Conservation (phyloP, 1,140 invertebrate genomes). For the Temnothorax curvispinosus region DNA sequence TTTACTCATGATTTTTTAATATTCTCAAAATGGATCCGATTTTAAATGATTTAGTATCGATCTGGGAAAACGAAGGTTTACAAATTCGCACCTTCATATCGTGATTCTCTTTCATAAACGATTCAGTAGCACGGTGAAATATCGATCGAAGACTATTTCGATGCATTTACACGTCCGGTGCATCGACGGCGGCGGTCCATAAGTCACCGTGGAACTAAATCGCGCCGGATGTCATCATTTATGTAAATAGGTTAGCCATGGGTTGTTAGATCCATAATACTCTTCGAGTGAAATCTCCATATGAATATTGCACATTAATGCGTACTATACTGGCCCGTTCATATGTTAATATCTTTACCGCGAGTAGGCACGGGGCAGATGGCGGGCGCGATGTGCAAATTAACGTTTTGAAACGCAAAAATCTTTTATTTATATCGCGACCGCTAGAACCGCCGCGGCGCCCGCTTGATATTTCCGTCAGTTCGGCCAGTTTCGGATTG, state of each 20-base stretch:
- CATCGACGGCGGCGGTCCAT: slow-evolving; percentile 46
- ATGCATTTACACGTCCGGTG: slow-evolving; percentile 63
- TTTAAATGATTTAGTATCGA: background rate
- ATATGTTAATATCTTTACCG: slow-evolving; percentile 75
- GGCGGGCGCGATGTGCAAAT: slow-evolving; percentile 59
- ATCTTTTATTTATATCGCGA: slow-evolving; percentile 51
- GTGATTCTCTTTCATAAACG: slow-evolving; percentile 24
- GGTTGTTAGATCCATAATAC: slow-evolving; percentile 79
- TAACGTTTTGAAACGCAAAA: slow-evolving; percentile 65
- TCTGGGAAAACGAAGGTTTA: background rate
- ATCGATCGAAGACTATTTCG: slow-evolving; percentile 60
- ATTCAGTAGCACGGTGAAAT: slow-evolving; percentile 32
- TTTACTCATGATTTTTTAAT: no score
- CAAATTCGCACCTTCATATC: slow-evolving; percentile 25
- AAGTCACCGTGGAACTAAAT: slow-evolving; percentile 69
- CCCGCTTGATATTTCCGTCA: slow-evolving; percentile 57
- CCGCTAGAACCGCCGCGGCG: background rate
- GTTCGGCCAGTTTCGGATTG: slow-evolving; percentile 10
- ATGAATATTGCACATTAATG: slow-evolving; percentile 79
- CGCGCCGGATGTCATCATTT: slow-evolving; percentile 73
- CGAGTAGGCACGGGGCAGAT: slow-evolving; percentile 25
- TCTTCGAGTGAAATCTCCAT: slow-evolving; percentile 77
- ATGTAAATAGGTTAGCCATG: slow-evolving; percentile 78
- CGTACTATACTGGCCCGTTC: slow-evolving; percentile 68
- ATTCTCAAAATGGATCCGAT: background rate